phyloP scores from a whole-genome alignment of 2,888 invertebrate species.

The Trichogramma dendrolimi region DNA sequence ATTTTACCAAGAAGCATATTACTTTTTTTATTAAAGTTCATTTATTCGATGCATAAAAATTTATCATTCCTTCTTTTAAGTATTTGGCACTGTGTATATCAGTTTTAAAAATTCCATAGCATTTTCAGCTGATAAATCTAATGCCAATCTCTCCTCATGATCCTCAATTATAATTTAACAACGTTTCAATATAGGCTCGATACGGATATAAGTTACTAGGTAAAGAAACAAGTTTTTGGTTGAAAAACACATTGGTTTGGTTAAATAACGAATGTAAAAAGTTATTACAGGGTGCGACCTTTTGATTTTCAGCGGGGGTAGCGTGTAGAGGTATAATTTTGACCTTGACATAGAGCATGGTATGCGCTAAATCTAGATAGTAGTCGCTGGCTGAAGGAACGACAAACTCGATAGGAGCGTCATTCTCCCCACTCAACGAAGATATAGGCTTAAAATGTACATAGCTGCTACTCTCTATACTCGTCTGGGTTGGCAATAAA shows the following conservation, averaged over 20 bases:
- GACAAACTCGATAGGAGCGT: constrained; percentile 35
- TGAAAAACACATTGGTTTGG: constrained; percentile 35
- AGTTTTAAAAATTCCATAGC: too few relatives aligned
- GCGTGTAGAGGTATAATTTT: not conserved
- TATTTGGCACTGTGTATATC: too few relatives aligned
- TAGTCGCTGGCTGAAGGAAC: constrained; percentile 33
- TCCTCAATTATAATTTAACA: constrained; percentile 34
- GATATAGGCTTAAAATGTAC: too few relatives aligned
- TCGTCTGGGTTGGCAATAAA: too few relatives aligned
- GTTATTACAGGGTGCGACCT: constrained; percentile 9
- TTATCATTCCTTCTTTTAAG: too few relatives aligned
- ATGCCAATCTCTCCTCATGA: too few relatives aligned
- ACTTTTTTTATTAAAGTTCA: too few relatives aligned
- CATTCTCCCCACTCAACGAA: constrained; percentile 18
- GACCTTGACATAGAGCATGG: constrained; percentile 20
- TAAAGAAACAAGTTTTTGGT: constrained; percentile 35
- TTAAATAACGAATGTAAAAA: constrained; percentile 25
- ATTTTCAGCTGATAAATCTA: too few relatives aligned
- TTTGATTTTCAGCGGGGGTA: constrained; percentile 25
- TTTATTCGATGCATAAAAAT: too few relatives aligned
- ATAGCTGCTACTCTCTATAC: too few relatives aligned
- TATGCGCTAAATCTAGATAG: constrained; percentile 34
- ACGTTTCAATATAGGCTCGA: constrained; percentile 34
- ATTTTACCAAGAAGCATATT: too few relatives aligned
- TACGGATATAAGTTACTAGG: constrained; percentile 35